phyloP scores from a whole-genome alignment of 2,797 vertebrate species.

The Pangasius mekongensis region DNA sequence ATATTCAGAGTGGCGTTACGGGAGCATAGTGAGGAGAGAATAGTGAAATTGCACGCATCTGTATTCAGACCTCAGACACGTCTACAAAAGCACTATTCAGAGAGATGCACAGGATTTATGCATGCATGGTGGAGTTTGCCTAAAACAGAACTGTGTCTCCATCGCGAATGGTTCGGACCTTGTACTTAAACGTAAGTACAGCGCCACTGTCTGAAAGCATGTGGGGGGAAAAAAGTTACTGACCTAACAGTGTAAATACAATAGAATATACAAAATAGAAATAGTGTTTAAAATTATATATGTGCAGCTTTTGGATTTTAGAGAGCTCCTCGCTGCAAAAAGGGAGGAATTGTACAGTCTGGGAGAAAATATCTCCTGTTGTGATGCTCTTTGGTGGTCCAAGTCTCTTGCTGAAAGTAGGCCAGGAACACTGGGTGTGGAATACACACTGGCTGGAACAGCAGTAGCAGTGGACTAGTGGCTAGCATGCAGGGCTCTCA shows the following conservation, averaged over 20 bases:
- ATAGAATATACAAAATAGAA: no score
- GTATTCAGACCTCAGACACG: not conserved
- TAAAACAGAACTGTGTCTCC: not conserved
- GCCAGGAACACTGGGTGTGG: not conserved
- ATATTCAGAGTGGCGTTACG: not conserved
- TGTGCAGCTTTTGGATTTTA: not conserved
- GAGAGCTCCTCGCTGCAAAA: not conserved
- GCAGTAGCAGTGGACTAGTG: no score
- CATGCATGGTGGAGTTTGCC: not conserved
- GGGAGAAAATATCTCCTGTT: not conserved
- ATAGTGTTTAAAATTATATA: no score
- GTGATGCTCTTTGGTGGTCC: not conserved
- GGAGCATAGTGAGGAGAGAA: not conserved
- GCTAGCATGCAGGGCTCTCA: no score
- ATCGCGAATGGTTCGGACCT: not conserved
- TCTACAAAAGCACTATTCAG: not conserved
- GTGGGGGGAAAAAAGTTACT: not conserved
- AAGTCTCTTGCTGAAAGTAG: not conserved
- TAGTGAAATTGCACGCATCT: not conserved
- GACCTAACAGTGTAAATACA: not conserved
- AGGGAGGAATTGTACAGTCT: not conserved
- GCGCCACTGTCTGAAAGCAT: not conserved
- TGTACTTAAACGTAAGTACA: not conserved
- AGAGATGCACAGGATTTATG: not conserved
- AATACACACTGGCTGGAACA: not conserved